phyloP scores from a whole-genome alignment of 1,140 invertebrate species.

The Diachasmimorpha longicaudata region DNA sequence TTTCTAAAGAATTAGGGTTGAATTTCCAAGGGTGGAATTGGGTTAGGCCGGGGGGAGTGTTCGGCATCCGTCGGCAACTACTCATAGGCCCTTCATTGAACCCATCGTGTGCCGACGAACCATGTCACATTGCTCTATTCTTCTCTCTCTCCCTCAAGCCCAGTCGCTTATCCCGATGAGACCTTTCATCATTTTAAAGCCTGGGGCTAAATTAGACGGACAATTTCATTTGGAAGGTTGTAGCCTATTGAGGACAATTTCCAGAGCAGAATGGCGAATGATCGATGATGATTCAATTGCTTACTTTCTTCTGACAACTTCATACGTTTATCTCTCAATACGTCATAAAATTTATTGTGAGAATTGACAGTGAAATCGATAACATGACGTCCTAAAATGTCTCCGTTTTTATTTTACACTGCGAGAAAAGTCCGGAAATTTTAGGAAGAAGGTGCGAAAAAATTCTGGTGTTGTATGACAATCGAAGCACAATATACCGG shows the following conservation, averaged over 20 bases:
- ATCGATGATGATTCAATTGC: constrained; percentile 49
- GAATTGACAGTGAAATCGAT: neutral
- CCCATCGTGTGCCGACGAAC: neutral
- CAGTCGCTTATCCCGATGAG: constrained; percentile 43
- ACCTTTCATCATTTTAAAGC: constrained; percentile 57
- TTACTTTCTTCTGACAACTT: neutral
- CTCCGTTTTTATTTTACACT: too few species aligned
- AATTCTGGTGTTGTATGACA: too few species aligned
- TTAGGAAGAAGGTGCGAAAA: too few species aligned
- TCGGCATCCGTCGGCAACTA: constrained; percentile 16
- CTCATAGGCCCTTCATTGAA: constrained; percentile 28
- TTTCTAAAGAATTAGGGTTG: constrained; percentile 18
- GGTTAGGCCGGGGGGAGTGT: neutral
- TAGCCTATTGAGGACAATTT: constrained; percentile 20
- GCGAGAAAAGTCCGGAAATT: too few species aligned
- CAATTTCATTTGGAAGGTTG: constrained; percentile 49
- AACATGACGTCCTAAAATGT: too few species aligned
- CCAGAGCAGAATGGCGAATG: constrained; percentile 18
- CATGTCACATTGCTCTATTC: neutral
- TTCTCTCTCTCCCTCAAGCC: neutral
- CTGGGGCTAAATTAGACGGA: constrained; percentile 53
- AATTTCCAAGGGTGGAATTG: constrained; percentile 19
- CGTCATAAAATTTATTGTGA: neutral
- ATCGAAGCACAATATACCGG: too few species aligned
- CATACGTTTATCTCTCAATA: neutral